phyloP scores from a whole-genome alignment of 2,888 invertebrate species.

The Steinernema carpocapsae region DNA sequence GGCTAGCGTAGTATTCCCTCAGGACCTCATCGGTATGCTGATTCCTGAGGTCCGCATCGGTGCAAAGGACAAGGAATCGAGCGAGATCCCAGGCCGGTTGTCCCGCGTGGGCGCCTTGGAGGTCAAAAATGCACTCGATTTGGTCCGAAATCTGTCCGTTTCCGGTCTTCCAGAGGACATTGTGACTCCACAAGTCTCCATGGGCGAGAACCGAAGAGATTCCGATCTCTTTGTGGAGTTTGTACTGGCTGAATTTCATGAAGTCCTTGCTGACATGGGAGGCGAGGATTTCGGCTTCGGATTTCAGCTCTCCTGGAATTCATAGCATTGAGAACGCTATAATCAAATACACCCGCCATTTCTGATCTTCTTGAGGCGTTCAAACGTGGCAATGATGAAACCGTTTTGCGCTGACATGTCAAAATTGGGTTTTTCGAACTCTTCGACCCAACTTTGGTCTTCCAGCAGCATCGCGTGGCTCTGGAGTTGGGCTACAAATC shows the following conservation, averaged over 20 bases:
- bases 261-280: neutral
- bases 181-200: conserved; percentile 5
- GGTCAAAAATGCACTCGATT: conserved; percentile 1
- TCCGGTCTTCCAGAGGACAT: neutral
- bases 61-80: conserved; percentile 1
- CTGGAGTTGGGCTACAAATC: neutral
- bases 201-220: neutral
- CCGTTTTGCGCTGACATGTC: neutral
- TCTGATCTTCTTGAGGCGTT: neutral
- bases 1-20: neutral
- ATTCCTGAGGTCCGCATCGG: neutral
- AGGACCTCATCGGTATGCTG: neutral
- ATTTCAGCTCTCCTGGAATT: neutral
- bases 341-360: neutral
- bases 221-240: neutral
- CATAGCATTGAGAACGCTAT: neutral
- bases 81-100: conserved; percentile 8
- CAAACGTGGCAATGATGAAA: neutral
- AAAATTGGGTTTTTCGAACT: conserved; percentile 5
- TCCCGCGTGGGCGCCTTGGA: conserved; percentile 14
- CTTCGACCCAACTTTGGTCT: neutral
- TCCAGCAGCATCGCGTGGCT: neutral
- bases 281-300: neutral
- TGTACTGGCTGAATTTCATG: conserved; percentile 4
- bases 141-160: neutral